phyloP scores from a whole-genome alignment of 2,888 invertebrate species.

The Drosophila incognita region DNA sequence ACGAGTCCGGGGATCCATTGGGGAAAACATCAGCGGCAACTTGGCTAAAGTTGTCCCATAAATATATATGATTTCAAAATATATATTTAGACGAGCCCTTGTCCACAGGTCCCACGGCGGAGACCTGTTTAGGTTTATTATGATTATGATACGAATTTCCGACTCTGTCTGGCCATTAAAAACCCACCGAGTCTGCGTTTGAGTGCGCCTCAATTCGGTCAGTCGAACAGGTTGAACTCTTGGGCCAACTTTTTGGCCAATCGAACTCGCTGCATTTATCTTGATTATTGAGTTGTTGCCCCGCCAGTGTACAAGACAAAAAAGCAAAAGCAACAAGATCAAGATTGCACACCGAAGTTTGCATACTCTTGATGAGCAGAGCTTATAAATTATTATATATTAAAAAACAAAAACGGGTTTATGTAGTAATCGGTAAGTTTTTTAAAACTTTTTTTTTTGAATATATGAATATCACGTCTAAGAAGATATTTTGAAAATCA shows the following conservation, averaged over 20 bases:
- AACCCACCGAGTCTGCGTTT: conserved; percentile 17
- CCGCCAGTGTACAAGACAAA: conserved; percentile 11
- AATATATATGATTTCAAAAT: conserved; percentile 78
- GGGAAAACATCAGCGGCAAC: conserved; percentile 30
- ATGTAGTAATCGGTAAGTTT: neutral
- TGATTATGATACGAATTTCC: conserved; percentile 73
- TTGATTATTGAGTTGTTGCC: conserved; percentile 70
- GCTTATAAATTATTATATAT: neutral
- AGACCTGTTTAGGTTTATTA: conserved; percentile 71
- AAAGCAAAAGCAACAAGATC: neutral
- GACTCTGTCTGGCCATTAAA: conserved; percentile 63
- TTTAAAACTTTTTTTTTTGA: neutral
- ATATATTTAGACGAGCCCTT: conserved; percentile 64
- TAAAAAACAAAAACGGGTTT: neutral
- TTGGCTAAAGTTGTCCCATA: conserved; percentile 65
- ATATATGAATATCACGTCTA: neutral
- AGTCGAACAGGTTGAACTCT: conserved; percentile 72
- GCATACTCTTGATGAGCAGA: neutral
- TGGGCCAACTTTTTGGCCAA: conserved; percentile 50
- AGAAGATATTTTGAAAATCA: neutral
- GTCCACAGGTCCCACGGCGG: conserved; percentile 19
- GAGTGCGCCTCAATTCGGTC: conserved; percentile 76
- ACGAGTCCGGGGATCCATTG: conserved; percentile 45
- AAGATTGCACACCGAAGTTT: neutral
- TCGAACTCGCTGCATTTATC: conserved; percentile 64